phyloP scores from a whole-genome alignment of 2,888 invertebrate genomes.

The Chaetoderma sp. region DNA sequence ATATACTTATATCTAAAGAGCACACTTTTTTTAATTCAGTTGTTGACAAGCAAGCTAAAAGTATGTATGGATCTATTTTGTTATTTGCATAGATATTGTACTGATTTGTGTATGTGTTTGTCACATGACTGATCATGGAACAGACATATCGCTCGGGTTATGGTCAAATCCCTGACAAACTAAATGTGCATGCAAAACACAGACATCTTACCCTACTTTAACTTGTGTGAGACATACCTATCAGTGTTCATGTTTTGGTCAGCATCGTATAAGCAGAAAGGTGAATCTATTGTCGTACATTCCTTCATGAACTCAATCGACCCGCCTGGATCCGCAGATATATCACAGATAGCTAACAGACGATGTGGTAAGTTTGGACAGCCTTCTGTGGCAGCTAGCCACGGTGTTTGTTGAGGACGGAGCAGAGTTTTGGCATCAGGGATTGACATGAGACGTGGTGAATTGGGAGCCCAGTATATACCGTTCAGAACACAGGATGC shows the following conservation, averaged over 20 bases:
- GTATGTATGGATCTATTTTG: too few relatives aligned
- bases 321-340: constrained; percentile 98
- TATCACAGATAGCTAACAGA: constrained; percentile 94
- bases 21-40: too few relatives aligned
- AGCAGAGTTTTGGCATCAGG: constrained; percentile 97
- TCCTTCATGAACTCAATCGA: constrained; percentile 99
- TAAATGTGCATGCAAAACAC: too few relatives aligned
- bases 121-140: too few relatives aligned
- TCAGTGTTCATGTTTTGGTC: constrained; percentile 97
- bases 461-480: constrained; percentile 98
- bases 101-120: too few relatives aligned
- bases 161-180: too few relatives aligned
- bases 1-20: too few relatives aligned
- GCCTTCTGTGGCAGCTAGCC: constrained; percentile 81
- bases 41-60: too few relatives aligned
- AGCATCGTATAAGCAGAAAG: constrained; percentile 99
- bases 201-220: too few relatives aligned
- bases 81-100: too few relatives aligned
- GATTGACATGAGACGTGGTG: constrained; percentile 94
- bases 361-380: constrained; percentile 67
- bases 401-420: constrained; percentile 85
- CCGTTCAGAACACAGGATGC: constrained; percentile 97
- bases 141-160: too few relatives aligned
- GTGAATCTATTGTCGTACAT: constrained; percentile 99
- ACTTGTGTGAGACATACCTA: constrained; percentile 76